phyloP scores from a whole-genome alignment of 2,888 invertebrate genomes.

The Melitaea athalia region DNA sequence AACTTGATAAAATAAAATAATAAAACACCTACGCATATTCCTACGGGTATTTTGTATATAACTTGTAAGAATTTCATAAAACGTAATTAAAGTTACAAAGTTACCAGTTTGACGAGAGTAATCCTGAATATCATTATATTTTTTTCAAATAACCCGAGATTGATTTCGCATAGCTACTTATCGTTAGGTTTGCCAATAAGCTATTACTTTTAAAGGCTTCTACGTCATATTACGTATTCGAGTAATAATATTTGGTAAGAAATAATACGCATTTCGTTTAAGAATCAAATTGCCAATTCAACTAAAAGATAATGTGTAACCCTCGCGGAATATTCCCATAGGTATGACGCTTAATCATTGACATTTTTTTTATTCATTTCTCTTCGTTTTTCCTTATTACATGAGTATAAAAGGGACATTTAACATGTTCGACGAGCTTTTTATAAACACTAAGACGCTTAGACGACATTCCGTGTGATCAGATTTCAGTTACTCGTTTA shows the following conservation, averaged over 20 bases:
- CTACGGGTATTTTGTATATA: too few relatives aligned
- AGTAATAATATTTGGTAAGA: constrained; percentile 34
- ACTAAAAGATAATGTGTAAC: constrained; percentile 64
- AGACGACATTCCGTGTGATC: not conserved
- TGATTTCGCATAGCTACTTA: constrained; percentile 15
- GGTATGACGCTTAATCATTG: constrained; percentile 80
- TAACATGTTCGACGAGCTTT: constrained; percentile 58
- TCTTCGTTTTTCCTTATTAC: constrained; percentile 51
- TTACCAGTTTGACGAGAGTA: not conserved
- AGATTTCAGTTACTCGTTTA: not conserved
- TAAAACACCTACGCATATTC: too few relatives aligned
- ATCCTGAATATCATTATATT: constrained; percentile 1
- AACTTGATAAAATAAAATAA: not conserved
- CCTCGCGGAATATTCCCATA: constrained; percentile 75
- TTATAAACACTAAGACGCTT: constrained; percentile 39
- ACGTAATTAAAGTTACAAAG: constrained; percentile 1
- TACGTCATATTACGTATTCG: constrained; percentile 13
- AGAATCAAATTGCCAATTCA: constrained; percentile 65
- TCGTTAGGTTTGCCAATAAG: constrained; percentile 20
- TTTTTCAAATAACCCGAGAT: constrained; percentile 16
- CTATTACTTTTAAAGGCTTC: constrained; percentile 16
- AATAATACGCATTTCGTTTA: constrained; percentile 38
- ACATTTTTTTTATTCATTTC: constrained; percentile 62
- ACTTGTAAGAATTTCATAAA: not conserved
- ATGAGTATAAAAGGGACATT: constrained; percentile 50